Base-by-base conservation (phyloP, 2,113 vertebrate species). In the Oncorhynchus tshawytscha region DNA sequence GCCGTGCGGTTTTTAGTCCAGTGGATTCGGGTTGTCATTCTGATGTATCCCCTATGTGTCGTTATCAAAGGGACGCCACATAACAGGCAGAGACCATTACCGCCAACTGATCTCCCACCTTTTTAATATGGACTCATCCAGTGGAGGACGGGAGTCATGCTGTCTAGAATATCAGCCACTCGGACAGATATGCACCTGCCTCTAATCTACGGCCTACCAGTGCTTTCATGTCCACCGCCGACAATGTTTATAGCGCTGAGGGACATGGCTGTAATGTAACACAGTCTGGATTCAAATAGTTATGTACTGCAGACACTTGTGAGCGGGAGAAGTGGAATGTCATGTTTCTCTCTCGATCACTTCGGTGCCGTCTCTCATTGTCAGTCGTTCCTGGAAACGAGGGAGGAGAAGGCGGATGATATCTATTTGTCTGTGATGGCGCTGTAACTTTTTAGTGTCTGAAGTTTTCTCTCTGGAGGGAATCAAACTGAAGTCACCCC, bases 191-290 rank as follows among this genome's bases (percentile, higher is more conserved):
- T 54, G n/a, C 64, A 9, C 18, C 8, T 48, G n/a, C 39, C 77
- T 77, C 82, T 86, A 79, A 81, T 84, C 75, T 71, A 51, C 25
- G 59, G 59, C 59, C 59, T 62, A 62, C 20, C 59, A 9, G 64
- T 25, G n/a, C 49, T 76, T 75, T 69, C 74, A 67, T 85, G 84
- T 80, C 73, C 68, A 74, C 72, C 73, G 79, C 76, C 76, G 69
- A 77, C 78, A 79, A 73, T 49, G 13, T 67, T 29, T 62, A 6
- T 70, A 54, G 72, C 60, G 72, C 84, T 88, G 59, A 76, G 73
- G 82, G 82, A 83, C 79, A 27, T 54, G 81, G 87, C 12, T 65
- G 82, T 81, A 86, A 90, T 74, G 57, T 22, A 80, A 81, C 18
- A 45, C 39, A 45, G 72, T 16, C 48, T 49, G 67, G 9, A 34